phyloP scores from a whole-genome alignment of 2,888 invertebrate species.

The Osmoderma eremita region DNA sequence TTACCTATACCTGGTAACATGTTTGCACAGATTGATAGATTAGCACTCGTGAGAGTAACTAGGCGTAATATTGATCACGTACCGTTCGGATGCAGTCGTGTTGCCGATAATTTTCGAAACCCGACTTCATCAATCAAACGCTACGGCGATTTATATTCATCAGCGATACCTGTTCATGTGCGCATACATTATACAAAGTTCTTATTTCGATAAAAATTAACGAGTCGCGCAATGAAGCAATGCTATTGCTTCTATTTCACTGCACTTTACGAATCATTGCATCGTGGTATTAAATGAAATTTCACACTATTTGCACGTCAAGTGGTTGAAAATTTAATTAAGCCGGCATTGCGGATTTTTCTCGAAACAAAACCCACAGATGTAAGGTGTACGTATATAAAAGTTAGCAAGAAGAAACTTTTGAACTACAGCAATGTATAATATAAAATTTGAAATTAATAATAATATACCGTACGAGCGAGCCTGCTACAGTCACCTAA shows the following conservation, averaged over 20 bases:
- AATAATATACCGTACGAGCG: no score
- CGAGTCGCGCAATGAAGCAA: constrained; percentile 46
- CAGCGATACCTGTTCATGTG: constrained; percentile 17
- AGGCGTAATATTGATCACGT: background rate
- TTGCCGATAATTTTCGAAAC: constrained; percentile 32
- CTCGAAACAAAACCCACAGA: no score
- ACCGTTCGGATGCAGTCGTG: constrained; percentile 3
- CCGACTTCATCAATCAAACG: constrained; percentile 37
- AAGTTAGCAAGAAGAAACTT: no score
- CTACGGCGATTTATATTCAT: constrained; percentile 35
- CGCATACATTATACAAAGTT: constrained; percentile 43
- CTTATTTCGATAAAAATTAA: constrained; percentile 43
- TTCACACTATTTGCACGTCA: constrained; percentile 27
- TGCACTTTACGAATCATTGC: constrained; percentile 37
- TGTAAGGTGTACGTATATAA: no score
- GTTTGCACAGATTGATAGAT: background rate
- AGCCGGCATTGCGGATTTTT: no score
- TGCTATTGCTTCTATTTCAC: constrained; percentile 49
- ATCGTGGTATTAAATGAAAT: constrained; percentile 33
- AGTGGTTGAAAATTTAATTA: constrained; percentile 9
- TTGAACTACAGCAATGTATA: no score
- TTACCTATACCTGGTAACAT: background rate
- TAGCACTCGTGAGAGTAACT: constrained; percentile 12
- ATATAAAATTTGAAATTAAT: no score
- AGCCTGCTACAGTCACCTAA: no score